Conservation (phyloP, 53 echinoderm and acorn worm genomes). For the Hippasteria phrygiana region DNA sequence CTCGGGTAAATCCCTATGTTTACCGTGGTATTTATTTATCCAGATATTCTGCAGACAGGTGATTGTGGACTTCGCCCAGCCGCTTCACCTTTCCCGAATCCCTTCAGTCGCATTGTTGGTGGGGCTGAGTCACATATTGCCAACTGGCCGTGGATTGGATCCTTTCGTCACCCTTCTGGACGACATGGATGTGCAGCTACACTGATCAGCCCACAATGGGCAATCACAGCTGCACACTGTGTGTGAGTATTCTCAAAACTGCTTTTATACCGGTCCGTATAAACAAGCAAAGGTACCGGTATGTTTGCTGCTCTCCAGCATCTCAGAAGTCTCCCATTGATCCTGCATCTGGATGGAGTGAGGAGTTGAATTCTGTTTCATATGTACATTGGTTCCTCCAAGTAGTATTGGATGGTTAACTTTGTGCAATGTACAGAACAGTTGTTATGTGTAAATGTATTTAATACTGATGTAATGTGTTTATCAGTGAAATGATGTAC, state of each 20-base stretch:
- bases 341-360: too few species aligned
- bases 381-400: too few species aligned
- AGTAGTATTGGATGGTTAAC: too few species aligned
- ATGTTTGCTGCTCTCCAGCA: too few species aligned
- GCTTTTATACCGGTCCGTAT: not conserved
- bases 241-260: not conserved
- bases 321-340: too few species aligned
- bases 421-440: too few species aligned
- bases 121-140: not conserved
- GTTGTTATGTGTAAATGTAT: too few species aligned
- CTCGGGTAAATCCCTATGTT: not conserved
- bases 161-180: not conserved
- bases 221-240: slow-evolving; percentile 24
- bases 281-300: too few species aligned
- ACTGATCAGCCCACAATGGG: slow-evolving; percentile 7
- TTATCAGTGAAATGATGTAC: too few species aligned
- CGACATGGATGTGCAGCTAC: not conserved
- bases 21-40: not conserved
- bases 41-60: slow-evolving; percentile 9
- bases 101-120: not conserved
- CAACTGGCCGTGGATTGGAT: not conserved
- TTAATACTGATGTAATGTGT: too few species aligned
- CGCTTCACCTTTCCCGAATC: not conserved
- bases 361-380: too few species aligned
- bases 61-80: slow-evolving; percentile 13